These are phyloP conservation scores for Caenorhabditis wallacei DNA, from an alignment of 2,888 invertebrate species.

Conservation along the genomic window DNA sequence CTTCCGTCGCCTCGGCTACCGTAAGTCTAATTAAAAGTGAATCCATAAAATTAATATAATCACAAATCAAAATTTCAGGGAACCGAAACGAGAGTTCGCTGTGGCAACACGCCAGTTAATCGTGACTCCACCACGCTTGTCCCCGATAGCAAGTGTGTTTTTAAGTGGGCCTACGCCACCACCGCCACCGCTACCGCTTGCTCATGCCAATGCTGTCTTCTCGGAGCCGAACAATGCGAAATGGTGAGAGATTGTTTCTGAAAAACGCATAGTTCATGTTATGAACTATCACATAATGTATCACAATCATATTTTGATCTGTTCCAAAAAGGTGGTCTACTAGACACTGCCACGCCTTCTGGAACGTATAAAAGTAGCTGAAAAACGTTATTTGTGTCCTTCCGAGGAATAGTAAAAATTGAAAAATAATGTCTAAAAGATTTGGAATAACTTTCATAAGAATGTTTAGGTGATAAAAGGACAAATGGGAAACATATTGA, in stretches of 20 bases:
- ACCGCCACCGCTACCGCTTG: conserved; percentile 72
- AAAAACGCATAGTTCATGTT: conserved; percentile 31
- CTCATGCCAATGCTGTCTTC: conserved; percentile 63
- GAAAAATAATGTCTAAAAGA: conserved; percentile 15
- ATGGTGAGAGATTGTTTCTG: conserved; percentile 36
- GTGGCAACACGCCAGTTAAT: conserved; percentile 68
- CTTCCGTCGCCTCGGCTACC: conserved; percentile 52
- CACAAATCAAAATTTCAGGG: conserved; percentile 48
- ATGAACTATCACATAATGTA: conserved; percentile 27
- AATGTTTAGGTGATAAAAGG: conserved; percentile 32
- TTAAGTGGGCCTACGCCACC: conserved; percentile 79
- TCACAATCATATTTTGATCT: conserved; percentile 10
- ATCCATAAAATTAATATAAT: not conserved
- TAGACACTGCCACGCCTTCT: conserved; percentile 31
- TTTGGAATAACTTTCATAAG: conserved; percentile 29
- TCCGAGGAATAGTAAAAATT: conserved; percentile 8
- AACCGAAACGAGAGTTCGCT: conserved; percentile 73
- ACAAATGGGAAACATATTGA: conserved; percentile 1
- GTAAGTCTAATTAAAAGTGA: conserved; percentile 34
- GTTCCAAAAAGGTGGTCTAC: not conserved
- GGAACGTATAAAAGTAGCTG: conserved; percentile 8
- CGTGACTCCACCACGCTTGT: conserved; percentile 64
- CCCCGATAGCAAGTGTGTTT: conserved; percentile 77
- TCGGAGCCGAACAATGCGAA: conserved; percentile 66
- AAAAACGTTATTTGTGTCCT: conserved; percentile 6